Conservation (phyloP, 2,888 invertebrate species). For the Bugulina stolonifera region DNA sequence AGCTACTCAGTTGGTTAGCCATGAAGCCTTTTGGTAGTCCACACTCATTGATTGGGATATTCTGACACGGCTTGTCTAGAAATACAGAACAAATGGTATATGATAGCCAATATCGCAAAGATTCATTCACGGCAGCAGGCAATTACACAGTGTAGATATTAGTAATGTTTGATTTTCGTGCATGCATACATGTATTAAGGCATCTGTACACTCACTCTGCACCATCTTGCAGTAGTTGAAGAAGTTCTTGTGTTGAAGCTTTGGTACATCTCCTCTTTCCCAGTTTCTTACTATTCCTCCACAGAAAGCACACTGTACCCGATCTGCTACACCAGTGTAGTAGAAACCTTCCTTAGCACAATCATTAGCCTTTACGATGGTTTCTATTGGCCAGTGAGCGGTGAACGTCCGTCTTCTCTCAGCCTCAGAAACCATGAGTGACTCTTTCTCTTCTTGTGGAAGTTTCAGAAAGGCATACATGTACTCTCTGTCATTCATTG, state of each 20-base stretch:
- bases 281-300: slow-evolving; percentile 14
- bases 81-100: background rate
- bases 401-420: background rate
- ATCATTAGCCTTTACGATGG: slow-evolving; percentile 13
- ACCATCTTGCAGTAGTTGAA: slow-evolving; percentile 1
- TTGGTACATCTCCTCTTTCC: slow-evolving; percentile 14
- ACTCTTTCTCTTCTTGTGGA: slow-evolving; percentile 5
- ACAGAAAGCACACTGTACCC: slow-evolving; percentile 18
- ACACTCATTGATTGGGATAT: background rate
- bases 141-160: too few species aligned
- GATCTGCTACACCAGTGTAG: slow-evolving; percentile 2
- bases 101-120: too few species aligned
- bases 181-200: too few species aligned
- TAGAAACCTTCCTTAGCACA: slow-evolving; percentile 14
- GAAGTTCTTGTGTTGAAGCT: slow-evolving; percentile 4
- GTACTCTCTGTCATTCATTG: slow-evolving; percentile 3
- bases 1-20: background rate
- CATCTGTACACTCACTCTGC: background rate
- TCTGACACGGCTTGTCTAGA: slow-evolving; percentile 6
- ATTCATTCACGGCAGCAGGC: too few species aligned
- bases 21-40: slow-evolving; percentile 1
- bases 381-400: slow-evolving; percentile 17
- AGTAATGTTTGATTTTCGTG: too few species aligned
- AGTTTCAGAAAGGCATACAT: slow-evolving; percentile 10
- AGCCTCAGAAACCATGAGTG: slow-evolving; percentile 2